Conservation (phyloP, 2,113 vertebrate species). For the Picathartes gymnocephalus region DNA sequence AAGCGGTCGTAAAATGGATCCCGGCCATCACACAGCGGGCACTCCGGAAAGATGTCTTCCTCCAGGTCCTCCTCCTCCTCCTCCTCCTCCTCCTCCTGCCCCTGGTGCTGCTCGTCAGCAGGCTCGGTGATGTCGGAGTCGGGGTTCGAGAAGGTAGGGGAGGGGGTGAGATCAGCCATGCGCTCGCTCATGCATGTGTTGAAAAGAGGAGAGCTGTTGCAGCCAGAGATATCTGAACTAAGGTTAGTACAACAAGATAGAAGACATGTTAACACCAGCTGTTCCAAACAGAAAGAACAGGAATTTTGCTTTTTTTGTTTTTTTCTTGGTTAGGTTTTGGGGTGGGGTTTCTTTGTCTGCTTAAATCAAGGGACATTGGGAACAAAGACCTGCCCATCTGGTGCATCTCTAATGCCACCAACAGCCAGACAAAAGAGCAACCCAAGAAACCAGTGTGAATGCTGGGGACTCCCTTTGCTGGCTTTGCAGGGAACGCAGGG, state of each 20-base stretch:
- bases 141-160: slow-evolving; percentile 94
- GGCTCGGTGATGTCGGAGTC: slow-evolving; percentile 96
- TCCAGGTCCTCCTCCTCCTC: slow-evolving; percentile 81
- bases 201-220: slow-evolving; percentile 97
- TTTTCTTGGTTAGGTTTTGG: not conserved
- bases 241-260: slow-evolving; percentile 88
- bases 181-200: slow-evolving; percentile 98
- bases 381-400: slow-evolving; percentile 3
- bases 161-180: slow-evolving; percentile 97
- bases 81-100: slow-evolving; percentile 82
- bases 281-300: slow-evolving; percentile 60
- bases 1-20: slow-evolving; percentile 99
- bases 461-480: not conserved
- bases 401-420: not conserved
- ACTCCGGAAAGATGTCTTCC: slow-evolving; percentile 94
- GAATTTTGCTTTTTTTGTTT: not conserved
- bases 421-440: not conserved
- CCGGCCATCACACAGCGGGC: slow-evolving; percentile 88
- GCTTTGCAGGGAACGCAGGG: not conserved
- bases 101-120: slow-evolving; percentile 88
- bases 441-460: not conserved
- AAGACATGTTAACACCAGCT: slow-evolving; percentile 77
- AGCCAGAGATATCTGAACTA: slow-evolving; percentile 93
- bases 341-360: not conserved
- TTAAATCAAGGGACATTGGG: not conserved